Base-by-base conservation (phyloP, 2,888 invertebrate genomes). In the Rutpela maculata region DNA sequence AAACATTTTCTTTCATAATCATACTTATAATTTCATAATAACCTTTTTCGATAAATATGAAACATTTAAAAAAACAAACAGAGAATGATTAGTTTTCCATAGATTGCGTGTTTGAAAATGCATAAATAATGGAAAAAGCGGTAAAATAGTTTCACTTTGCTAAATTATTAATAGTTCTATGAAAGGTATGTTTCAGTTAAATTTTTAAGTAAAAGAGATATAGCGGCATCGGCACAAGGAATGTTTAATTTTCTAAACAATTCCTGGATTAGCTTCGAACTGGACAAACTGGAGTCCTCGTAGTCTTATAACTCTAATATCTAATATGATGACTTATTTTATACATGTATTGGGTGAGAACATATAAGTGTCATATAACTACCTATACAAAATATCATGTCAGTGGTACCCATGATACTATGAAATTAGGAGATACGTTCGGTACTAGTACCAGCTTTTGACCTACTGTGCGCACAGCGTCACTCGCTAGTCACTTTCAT, bases 91-190 rank as follows among this genome's bases (percentile, higher is more conserved):
- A 57, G 50, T 57, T 55, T 15, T 57, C 55, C 65, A 60, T 15
- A 59, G 75, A 70, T 82, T 65, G 82, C 82, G 83, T 85, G 85
- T 68, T 65, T 26, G 72, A 59, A 19, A 59, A 62, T 68, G 57
- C 78, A 84, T 84, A 79, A 84, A 85, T 85, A 84, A 84, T 81
- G 78, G 76, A 85, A 78, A n/a, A 82, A 79, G 85, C 83, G 84
- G 85, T 83, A 76, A 81, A 85, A 85, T 82, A 80, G 84, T 84
- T 85, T 85, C 83, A 79, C 82, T 84, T 84, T 83, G 81, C 76
- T 85, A 79, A 82, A 85, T 85, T 84, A 85, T 85, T 84, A 78
- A 85, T 72, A 57, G 67, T 56, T 74, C 79, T 62, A 63, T 83
- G 81, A 81, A 82, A 80, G 77, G 79, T 62, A 60, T 67, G 69